Evolutionary conservation across 2,797 vertebrate genomes (phyloP), one percentile per base, ranked within the genome.

Genomic region (Cetoscarus ocellatus): DNA sequence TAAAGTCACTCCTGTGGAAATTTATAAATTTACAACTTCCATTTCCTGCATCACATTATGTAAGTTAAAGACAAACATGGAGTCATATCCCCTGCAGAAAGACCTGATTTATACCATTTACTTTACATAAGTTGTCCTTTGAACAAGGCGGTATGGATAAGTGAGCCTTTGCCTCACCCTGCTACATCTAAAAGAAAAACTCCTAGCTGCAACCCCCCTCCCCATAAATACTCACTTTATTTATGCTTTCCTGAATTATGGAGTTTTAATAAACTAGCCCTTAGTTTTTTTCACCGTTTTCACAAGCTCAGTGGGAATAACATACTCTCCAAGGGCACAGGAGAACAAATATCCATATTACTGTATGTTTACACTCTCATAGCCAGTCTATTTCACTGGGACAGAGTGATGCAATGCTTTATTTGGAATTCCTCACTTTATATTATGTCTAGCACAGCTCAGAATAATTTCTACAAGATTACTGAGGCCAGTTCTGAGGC

Each of bases 381-480:
- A 19, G 65, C 57, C 64, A 18, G 10, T 43, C 53, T 70, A 54
- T 65, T 19, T 19, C 59, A 39, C 73, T 71, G 57, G 54, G 65
- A 69, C 12, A 14, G 12, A n/a, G 40, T 79, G 61, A 84, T 77
- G 80, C 66, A 76, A 57, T 66, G 11, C 51, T 83, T 75, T 90
- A 82, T 92, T 91, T 92, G 64, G 83, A 81, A 90, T 92, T 85
- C 81, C 73, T 84, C 64, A 38, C 75, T 58, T 85, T 70, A 59
- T 93, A 78, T 93, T 94, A 80, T 91, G 91, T 38, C 88, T 93
- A 86, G 19, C 71, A 40, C 34, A 13, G 67, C 64, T 75, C 64
- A 72, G 86, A 81, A 81, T 77, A 83, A 71, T 86, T 73, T 27
- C 43, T 69, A 39, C 61, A 59, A 27, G 39, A 58, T 73, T 70